phyloP scores from a whole-genome alignment of 2,797 vertebrate species.

The Falco naumanni region DNA sequence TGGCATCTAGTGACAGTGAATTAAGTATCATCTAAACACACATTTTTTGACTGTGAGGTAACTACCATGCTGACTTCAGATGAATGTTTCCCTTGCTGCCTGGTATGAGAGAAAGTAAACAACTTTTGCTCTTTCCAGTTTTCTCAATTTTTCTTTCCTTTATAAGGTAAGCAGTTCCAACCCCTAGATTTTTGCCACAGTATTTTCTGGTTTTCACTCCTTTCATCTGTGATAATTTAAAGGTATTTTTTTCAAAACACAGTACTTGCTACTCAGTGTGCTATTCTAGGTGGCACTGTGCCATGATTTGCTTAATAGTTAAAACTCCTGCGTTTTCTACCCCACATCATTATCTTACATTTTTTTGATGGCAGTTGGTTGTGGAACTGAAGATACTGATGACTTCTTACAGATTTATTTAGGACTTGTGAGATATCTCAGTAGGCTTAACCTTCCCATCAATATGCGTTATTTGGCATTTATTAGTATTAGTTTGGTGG shows the following conservation, averaged over 20 bases:
- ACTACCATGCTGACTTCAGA: neutral
- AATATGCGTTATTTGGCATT: neutral
- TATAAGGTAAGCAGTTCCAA: neutral
- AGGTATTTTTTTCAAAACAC: neutral
- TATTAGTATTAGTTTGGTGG: neutral
- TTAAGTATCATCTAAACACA: neutral
- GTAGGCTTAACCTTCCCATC: neutral
- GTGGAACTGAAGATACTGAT: neutral
- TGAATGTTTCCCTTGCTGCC: neutral
- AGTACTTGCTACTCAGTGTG: neutral
- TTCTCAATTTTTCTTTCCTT: neutral
- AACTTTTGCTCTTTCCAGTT: neutral
- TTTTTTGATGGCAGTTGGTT: neutral
- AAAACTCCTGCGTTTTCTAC: neutral
- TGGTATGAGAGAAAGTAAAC: neutral
- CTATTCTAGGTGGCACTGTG: neutral
- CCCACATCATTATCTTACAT: rapidly evolving
- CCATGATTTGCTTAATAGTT: neutral
- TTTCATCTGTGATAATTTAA: neutral
- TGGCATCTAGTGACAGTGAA: neutral
- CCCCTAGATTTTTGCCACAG: rapidly evolving
- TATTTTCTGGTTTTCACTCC: neutral
- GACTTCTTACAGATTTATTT: neutral
- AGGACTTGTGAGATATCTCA: neutral
- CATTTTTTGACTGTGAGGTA: neutral